Conservation (phyloP, 2,888 invertebrate genomes). For the Patella ulyssiponensis region DNA sequence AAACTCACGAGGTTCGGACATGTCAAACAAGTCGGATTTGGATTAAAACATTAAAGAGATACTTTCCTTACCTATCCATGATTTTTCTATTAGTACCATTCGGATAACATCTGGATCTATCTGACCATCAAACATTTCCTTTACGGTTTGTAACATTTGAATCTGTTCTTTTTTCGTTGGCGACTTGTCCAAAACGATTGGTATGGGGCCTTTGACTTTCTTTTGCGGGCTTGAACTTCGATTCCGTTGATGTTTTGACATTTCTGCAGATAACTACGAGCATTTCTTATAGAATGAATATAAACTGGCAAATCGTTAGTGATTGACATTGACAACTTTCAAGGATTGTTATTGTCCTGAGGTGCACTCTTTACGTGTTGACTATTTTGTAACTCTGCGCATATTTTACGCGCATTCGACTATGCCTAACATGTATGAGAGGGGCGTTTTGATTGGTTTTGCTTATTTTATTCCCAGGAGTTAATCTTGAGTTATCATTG, state of each 20-base stretch:
- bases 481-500: too few species aligned
- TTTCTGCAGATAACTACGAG: slow-evolving; percentile 12
- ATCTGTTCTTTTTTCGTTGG: slow-evolving; percentile 23
- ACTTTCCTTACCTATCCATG: slow-evolving; percentile 59
- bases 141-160: slow-evolving; percentile 45
- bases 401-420: not conserved
- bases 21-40: not conserved
- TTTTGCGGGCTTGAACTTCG: slow-evolving; percentile 36
- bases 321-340: too few species aligned
- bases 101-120: slow-evolving; percentile 63
- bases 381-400: not conserved
- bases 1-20: too few species aligned
- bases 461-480: too few species aligned
- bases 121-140: slow-evolving; percentile 62
- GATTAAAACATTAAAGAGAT: not conserved
- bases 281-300: not conserved
- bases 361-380: too few species aligned
- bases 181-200: slow-evolving; percentile 16
- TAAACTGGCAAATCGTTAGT: too few species aligned
- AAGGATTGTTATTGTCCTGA: too few species aligned
- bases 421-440: too few species aligned
- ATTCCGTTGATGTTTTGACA: slow-evolving; percentile 34
- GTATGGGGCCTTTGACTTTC: not conserved
- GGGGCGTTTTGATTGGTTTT: too few species aligned
- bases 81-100: slow-evolving; percentile 58